Evolutionary conservation across 2,797 vertebrate species (phyloP).

Genomic region (Myoxocephalus aenaeus): DNA sequence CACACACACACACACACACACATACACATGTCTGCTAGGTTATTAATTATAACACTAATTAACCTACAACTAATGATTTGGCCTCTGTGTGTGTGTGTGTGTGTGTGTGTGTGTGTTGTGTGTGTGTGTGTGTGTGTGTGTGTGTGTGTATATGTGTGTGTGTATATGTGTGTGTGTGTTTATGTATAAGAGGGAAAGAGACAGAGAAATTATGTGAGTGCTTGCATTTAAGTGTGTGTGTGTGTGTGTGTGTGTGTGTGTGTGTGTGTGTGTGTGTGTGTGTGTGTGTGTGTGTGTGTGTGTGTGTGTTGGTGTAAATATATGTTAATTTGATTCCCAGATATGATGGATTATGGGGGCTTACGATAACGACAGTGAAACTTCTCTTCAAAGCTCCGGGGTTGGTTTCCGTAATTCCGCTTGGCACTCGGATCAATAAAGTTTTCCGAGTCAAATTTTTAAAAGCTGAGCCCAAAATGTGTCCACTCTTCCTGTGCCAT

Average conservation of each 20-base stretch:
- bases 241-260: constrained; percentile 41
- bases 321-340: constrained; percentile 81
- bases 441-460: constrained; percentile 63
- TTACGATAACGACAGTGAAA: constrained; percentile 77
- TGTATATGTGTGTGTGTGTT: constrained; percentile 23
- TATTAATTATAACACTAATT: constrained; percentile 83
- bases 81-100: constrained; percentile 56
- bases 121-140: constrained; percentile 20
- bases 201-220: constrained; percentile 48
- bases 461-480: constrained; percentile 49
- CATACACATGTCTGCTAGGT: constrained; percentile 62
- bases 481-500: constrained; percentile 62
- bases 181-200: constrained; percentile 23
- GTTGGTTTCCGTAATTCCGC: constrained; percentile 68
- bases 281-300: constrained; percentile 41
- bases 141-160: constrained; percentile 33
- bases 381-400: constrained; percentile 75
- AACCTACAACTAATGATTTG: constrained; percentile 81
- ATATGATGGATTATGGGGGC: constrained; percentile 81
- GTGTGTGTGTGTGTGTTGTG: constrained; percentile 31
- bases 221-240: constrained; percentile 40
- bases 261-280: constrained; percentile 51
- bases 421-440: constrained; percentile 79
- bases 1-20: constrained; percentile 29
- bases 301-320: constrained; percentile 69